Base-by-base conservation (phyloP, 2,888 invertebrate species). In the Cerastis leucographa region DNA sequence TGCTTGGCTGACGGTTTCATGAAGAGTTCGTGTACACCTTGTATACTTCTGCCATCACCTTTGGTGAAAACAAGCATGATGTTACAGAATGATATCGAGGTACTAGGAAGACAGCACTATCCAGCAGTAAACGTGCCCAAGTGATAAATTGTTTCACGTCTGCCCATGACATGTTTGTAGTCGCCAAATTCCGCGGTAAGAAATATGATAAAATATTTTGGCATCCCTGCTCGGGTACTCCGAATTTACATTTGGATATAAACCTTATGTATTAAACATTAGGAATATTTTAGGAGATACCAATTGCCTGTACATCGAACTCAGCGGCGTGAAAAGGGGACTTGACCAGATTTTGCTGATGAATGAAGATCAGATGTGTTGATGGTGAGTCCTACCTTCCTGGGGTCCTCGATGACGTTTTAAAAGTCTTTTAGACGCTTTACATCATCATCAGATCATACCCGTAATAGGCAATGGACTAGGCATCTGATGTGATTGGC, bases 201-300 rank as follows among this genome's bases (percentile, higher is more conserved):
- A 85, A 85, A 85, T 83, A 85, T 83, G 85, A 82, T 71, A 71
- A 72, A 81, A 81, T 75, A 76, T 83, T 75, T 76, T 81, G 61
- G 68, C 71, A 72, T 44, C 71, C 68, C 75, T 59, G 40, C 25
- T 17, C 22, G 82, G 82, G 65, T 54, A 17, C 25, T 40, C 42
- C n/a, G 19, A 81, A 81, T 81, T 85, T 72, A 62, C 82, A 83
- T 85, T 71, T 61, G 68, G 7, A 71, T 67, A 66, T 73, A 69
- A 54, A 81, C 62, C 59, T 85, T 19, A 84, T 85, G 81, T 74
- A 59, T 80, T 67, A 80, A 71, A 85, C 74, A 80, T 85, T 35
- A 62, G 81, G 35, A 35, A 81, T 81, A 73, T 73, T 84, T 69
- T 49, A 12, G 40, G 1, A 25, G n/a, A 69, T 12, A 17, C 14